Percentiles rank a stretch among this genome's conserved stretches.
Evolutionary conservation across 1,140 invertebrate genomes (phyloP).

Genomic region (Diachasmimorpha longicaudata): DNA sequence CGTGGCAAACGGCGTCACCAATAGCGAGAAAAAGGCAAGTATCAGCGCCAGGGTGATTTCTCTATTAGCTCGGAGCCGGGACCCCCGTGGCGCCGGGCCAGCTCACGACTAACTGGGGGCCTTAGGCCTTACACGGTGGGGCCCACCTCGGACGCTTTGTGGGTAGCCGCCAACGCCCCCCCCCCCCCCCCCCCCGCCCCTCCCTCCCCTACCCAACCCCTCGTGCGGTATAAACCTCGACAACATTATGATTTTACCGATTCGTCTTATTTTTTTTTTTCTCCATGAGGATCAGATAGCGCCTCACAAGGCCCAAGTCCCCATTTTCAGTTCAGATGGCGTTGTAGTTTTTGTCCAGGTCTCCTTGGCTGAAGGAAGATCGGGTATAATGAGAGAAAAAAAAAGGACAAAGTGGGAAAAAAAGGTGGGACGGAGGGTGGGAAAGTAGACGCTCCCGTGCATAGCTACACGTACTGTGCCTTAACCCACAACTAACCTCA

Average conservation of each 20-base stretch:
- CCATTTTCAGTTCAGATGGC: neutral
- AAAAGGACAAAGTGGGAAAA: neutral
- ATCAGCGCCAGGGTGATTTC: slow-evolving; percentile 47
- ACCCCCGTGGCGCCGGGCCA: slow-evolving; percentile 39
- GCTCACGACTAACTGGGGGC: slow-evolving; percentile 16
- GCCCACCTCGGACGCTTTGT: slow-evolving; percentile 44
- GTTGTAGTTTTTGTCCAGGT: neutral
- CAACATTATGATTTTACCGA: slow-evolving; percentile 42
- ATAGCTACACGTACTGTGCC: neutral
- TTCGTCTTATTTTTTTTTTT: slow-evolving; percentile 19
- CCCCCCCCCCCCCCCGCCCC: neutral
- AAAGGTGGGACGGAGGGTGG: neutral
- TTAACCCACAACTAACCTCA: neutral
- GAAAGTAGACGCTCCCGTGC: slow-evolving; percentile 1
- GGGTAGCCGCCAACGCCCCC: slow-evolving; percentile 33
- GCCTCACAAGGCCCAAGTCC: slow-evolving; percentile 1
- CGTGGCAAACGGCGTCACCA: slow-evolving; percentile 37
- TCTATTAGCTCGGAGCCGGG: slow-evolving; percentile 43
- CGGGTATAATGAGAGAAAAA: neutral
- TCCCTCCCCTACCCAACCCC: neutral
- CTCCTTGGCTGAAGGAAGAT: neutral
- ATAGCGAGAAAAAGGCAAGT: slow-evolving; percentile 38
- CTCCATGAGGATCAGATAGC: slow-evolving; percentile 30
- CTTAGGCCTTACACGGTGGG: slow-evolving; percentile 8
- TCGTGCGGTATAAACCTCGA: slow-evolving; percentile 27